A percentile compares a stretch with the other conserved stretches of the same genome.
phyloP scores from a whole-genome alignment of 2,797 vertebrate genomes.

The Perdix hodgsoniae region DNA sequence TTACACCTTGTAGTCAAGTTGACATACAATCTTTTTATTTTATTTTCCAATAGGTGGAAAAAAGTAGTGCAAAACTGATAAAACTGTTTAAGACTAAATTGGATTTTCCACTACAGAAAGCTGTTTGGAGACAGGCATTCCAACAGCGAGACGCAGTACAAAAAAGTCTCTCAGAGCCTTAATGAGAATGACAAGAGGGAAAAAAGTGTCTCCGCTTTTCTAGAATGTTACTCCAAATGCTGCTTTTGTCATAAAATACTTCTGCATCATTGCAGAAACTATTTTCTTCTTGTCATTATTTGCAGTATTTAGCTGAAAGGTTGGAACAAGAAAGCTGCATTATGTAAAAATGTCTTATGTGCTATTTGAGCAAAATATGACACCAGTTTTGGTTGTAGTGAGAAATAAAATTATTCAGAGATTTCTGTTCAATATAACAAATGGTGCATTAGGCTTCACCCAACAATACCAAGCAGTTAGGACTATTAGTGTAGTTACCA shows the following conservation, averaged over 20 bases:
- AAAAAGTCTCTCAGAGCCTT: constrained; percentile 56
- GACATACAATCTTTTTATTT: constrained; percentile 76
- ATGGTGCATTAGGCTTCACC: background rate
- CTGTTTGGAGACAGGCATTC: constrained; percentile 72
- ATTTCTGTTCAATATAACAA: background rate
- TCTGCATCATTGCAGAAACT: constrained; percentile 42
- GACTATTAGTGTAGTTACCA: background rate
- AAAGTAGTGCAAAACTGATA: constrained; percentile 73
- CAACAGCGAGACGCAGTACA: constrained; percentile 8
- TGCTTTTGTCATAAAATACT: constrained; percentile 63
- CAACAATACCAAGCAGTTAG: background rate
- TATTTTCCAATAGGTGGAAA: constrained; percentile 72
- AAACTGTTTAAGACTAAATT: constrained; percentile 79
- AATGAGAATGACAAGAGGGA: constrained; percentile 70
- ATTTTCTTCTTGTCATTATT: constrained; percentile 49
- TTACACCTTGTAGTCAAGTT: constrained; percentile 68
- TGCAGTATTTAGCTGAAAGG: constrained; percentile 39
- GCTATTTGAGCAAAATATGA: constrained; percentile 27
- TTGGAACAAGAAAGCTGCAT: constrained; percentile 62
- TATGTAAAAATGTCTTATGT: constrained; percentile 35
- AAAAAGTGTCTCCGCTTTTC: constrained; percentile 26
- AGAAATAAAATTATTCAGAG: background rate
- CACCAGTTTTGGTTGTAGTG: background rate
- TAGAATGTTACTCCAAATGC: constrained; percentile 45
- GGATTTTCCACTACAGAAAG: constrained; percentile 78